Evolutionary conservation across 2,888 invertebrate species (phyloP).

Genomic region (Drosophila paracracens): DNA sequence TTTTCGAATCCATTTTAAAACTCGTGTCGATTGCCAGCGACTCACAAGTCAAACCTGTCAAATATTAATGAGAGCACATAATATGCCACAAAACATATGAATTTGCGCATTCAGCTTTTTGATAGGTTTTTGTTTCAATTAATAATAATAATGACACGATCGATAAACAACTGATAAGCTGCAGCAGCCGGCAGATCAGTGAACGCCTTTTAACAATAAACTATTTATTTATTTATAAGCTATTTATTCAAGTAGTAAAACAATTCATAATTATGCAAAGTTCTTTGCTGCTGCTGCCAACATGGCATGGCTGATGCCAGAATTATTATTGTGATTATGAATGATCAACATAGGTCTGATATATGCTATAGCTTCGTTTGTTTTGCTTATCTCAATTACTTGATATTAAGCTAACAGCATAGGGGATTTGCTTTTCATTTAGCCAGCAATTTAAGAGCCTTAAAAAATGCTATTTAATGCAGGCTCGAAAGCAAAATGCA

Average conservation of each 20-base stretch:
- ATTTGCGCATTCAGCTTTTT: too few species aligned
- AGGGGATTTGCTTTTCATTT: slow-evolving; percentile 17
- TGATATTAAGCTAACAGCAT: background rate
- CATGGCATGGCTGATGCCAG: background rate
- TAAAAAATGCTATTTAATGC: slow-evolving; percentile 36
- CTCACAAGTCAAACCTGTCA: background rate
- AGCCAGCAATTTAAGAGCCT: slow-evolving; percentile 17
- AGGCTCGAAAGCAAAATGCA: slow-evolving; percentile 5
- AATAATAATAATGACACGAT: too few species aligned
- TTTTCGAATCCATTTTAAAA: background rate
- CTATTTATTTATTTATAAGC: too few species aligned
- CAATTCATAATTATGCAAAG: too few species aligned
- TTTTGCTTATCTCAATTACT: background rate
- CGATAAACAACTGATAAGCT: too few species aligned
- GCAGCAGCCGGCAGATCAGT: too few species aligned
- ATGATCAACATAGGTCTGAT: background rate
- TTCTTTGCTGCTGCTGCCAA: too few species aligned
- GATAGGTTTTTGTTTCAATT: too few species aligned
- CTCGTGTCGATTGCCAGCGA: background rate
- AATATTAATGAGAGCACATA: background rate
- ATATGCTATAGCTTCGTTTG: background rate
- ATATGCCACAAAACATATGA: background rate
- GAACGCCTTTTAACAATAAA: too few species aligned
- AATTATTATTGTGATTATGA: background rate
- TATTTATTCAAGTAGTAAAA: too few species aligned